Conservation (phyloP, 2,888 invertebrate genomes). For the Galerucella pusilla region DNA sequence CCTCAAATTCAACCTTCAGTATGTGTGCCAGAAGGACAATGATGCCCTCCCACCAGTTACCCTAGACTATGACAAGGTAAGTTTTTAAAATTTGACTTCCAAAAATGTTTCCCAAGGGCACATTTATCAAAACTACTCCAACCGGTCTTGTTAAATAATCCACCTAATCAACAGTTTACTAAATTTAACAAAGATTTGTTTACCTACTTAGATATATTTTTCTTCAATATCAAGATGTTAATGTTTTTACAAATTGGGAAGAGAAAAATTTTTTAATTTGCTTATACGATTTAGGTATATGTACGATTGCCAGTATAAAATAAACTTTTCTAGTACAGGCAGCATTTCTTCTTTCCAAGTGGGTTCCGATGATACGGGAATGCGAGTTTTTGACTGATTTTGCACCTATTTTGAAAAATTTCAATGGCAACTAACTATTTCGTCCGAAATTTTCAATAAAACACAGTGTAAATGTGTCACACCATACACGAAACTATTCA, state of each 20-base stretch:
- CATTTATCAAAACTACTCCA: constrained; percentile 15
- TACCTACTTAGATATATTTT: neutral
- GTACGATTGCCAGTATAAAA: constrained; percentile 17
- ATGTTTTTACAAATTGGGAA: neutral
- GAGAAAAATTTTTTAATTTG: neutral
- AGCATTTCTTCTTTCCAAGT: neutral
- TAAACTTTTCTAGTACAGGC: constrained; percentile 12
- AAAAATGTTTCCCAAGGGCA: constrained; percentile 14
- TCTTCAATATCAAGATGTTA: neutral
- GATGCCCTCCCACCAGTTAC: constrained; percentile 60
- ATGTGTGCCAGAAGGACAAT: constrained; percentile 64
- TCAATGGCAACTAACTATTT: too few species aligned
- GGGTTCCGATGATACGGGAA: too few species aligned
- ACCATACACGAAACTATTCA: too few species aligned
- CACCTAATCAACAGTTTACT: constrained; percentile 6
- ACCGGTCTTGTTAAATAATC: constrained; percentile 14
- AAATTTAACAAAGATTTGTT: neutral
- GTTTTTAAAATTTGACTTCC: constrained; percentile 39
- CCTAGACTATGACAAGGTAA: constrained; percentile 66
- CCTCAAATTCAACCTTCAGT: constrained; percentile 63
- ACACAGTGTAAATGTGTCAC: too few species aligned
- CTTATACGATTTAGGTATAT: neutral
- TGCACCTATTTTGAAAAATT: too few species aligned
- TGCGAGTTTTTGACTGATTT: too few species aligned
- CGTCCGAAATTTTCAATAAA: too few species aligned